Base-by-base conservation (phyloP, 2,888 invertebrate genomes). In the Lampropteryx suffumata region DNA sequence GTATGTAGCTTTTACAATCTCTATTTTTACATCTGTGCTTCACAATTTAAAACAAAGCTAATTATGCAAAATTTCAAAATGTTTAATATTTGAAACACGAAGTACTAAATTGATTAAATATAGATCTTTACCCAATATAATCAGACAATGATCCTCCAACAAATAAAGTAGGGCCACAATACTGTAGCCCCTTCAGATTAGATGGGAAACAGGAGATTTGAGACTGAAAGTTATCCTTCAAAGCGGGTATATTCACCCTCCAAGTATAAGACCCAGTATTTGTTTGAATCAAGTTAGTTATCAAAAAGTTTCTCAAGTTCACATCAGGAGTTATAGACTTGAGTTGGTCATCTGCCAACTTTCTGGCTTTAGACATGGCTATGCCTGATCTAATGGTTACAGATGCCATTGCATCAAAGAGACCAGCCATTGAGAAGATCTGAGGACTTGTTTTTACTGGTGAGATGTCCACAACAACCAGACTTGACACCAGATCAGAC, bases 81-180 rank as follows among this genome's bases (percentile, higher is more conserved):
- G 21, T 21, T 21, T 21, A 3, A 3, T 3, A 3, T 2, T 21
- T 21, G 2, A 3, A 21, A 21, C 3, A 21, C 5, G 21, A 21
- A 21, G 21, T 21, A 3, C 21, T 21, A 21, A 3, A 28, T 29
- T 21, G 21, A 3, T 21, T 21, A 21, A 24, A 6, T 24, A 7
- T 24, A 6, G 24, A 10, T 48, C 28, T 26, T 88, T 86, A 95
- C 95, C 91, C 92, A 64, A 98, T 92, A 77, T 95, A 97, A 78
- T 94, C 93, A 0, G 98, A 98, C n/a, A 93, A 87, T 9, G 89
- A 92, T 43, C 98, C 98, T 55, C 94, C 96, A 50, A 99, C 86
- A 79, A 99, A 98, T 4, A 97, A 77, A 0, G 95, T 94, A 1
- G 95, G 95, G 2, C 95, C 95, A 52, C 83, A 74, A 67, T 92